A percentile compares a stretch with the other conserved stretches of the same genome.
Conservation (phyloP, 30 jellyfish, hydroid and myxozoan species). For the Pseudorhiza aurosa region DNA sequence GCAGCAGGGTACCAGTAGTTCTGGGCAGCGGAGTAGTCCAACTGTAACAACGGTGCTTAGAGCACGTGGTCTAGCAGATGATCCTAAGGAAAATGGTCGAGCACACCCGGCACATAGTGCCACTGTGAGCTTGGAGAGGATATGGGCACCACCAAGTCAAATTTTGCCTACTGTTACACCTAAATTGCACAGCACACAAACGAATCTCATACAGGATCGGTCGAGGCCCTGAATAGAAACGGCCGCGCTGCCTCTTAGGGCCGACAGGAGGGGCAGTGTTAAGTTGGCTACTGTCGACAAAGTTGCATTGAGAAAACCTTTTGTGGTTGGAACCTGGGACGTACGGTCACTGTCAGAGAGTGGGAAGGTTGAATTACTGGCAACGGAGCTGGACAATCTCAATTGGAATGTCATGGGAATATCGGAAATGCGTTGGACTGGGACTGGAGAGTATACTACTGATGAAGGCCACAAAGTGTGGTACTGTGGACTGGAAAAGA, state of each 20-base stretch:
- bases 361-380: constrained; percentile 46
- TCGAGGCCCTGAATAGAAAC: constrained; percentile 11
- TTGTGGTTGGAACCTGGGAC: constrained; percentile 35
- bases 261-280: constrained; percentile 33
- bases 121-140: too few species aligned
- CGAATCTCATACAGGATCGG: constrained; percentile 6
- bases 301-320: background rate
- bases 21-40: too few species aligned
- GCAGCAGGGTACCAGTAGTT: too few species aligned
- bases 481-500: too few species aligned
- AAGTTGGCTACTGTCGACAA: constrained; percentile 35
- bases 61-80: too few species aligned
- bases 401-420: constrained; percentile 41
- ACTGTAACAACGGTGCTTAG: too few species aligned
- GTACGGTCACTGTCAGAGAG: constrained; percentile 15
- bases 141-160: too few species aligned
- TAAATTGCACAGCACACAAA: background rate
- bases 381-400: constrained; percentile 36
- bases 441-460: constrained; percentile 39
- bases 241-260: constrained; percentile 44
- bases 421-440: constrained; percentile 59
- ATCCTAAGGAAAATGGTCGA: too few species aligned
- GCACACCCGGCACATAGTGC: too few species aligned
- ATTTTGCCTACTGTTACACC: constrained; percentile 8
- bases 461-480: too few species aligned